A percentile compares a stretch with the other conserved stretches of the same genome.
Conservation (phyloP, 23 tunicate genomes). For the Ascidia mentula region DNA sequence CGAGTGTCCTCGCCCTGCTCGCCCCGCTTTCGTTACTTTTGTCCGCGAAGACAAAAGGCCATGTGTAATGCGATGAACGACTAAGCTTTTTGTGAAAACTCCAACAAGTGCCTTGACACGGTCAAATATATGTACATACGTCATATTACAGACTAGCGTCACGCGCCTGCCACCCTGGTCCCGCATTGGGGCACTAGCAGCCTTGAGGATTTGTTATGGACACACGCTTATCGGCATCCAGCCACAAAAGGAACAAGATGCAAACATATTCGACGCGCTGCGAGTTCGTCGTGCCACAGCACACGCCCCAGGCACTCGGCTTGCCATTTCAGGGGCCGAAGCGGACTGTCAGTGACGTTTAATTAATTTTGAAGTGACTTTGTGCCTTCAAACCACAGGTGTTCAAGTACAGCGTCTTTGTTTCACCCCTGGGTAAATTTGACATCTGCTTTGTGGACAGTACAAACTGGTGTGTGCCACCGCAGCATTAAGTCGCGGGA, state of each 20-base stretch:
- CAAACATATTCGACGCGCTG: not conserved
- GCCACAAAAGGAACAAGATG: not conserved
- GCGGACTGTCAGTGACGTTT: not conserved
- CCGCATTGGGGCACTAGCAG: not conserved
- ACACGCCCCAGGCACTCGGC: not conserved
- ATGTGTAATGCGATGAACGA: constrained; percentile 1
- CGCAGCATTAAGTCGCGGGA: too few relatives aligned
- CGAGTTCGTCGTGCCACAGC: not conserved
- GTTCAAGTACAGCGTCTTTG: too few relatives aligned
- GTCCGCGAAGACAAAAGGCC: not conserved
- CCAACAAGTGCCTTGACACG: too few relatives aligned
- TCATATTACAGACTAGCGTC: too few relatives aligned
- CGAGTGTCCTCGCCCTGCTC: not conserved
- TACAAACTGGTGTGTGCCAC: too few relatives aligned
- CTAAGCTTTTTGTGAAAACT: too few relatives aligned
- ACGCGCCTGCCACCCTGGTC: too few relatives aligned
- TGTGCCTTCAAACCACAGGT: too few relatives aligned
- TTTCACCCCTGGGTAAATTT: too few relatives aligned
- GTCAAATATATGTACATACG: too few relatives aligned
- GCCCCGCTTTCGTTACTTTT: constrained; percentile 7
- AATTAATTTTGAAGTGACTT: too few relatives aligned
- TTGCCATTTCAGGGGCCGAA: not conserved
- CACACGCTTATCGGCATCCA: not conserved
- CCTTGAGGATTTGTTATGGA: not conserved
- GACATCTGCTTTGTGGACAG: too few relatives aligned